Evolutionary conservation across 2,797 vertebrate species (phyloP).

Genomic region (Decapterus maruadsi): DNA sequence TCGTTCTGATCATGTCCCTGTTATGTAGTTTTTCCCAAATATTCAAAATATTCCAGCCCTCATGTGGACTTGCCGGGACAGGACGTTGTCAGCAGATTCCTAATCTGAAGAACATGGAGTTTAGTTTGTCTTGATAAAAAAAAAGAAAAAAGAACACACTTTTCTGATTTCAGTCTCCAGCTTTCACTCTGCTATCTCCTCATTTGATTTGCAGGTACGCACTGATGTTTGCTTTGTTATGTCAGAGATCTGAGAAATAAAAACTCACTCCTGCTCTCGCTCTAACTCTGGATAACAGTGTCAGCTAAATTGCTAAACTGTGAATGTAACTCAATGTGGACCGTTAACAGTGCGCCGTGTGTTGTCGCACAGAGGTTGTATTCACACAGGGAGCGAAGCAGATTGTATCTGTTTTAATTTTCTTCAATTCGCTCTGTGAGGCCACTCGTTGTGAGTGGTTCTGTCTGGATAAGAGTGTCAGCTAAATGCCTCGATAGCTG

Average conservation of each 20-base stretch:
- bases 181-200: not conserved
- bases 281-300: conserved; percentile 7
- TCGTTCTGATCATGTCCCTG: not conserved
- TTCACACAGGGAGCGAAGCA: conserved; percentile 34
- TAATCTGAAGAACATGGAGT: conserved; percentile 12
- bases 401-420: conserved; percentile 36
- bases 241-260: not conserved
- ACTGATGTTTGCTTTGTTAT: not conserved
- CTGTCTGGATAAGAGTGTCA: conserved; percentile 24
- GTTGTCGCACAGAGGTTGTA: conserved; percentile 27
- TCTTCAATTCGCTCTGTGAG: conserved; percentile 16
- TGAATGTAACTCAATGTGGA: not conserved
- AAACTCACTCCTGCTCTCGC: not conserved
- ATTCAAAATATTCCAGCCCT: conserved; percentile 26
- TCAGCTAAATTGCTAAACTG: conserved; percentile 24
- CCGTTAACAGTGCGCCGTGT: conserved; percentile 1
- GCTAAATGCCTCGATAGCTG: conserved; percentile 27
- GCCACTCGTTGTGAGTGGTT: not conserved
- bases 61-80: conserved; percentile 22
- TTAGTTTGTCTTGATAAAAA: conserved; percentile 2
- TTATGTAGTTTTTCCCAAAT: conserved; percentile 13
- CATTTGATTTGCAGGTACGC: not conserved
- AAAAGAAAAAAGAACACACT: not conserved
- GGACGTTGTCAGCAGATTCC: conserved; percentile 49
- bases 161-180: not conserved